Base-by-base conservation (phyloP, 2,888 invertebrate genomes). In the Thecocarcelia acutangulata region DNA sequence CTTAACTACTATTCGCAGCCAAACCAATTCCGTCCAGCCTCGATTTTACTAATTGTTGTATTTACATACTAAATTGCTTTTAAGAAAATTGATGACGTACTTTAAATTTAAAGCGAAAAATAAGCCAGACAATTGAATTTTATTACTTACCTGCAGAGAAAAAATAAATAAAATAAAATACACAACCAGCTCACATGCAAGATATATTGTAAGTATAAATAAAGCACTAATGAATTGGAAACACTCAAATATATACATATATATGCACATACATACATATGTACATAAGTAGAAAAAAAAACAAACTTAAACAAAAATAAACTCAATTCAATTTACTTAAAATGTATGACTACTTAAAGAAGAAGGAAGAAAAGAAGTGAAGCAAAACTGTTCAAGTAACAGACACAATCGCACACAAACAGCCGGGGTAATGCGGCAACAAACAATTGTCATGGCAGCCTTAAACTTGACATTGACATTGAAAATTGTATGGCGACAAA, bases 391-490 rank as follows among this genome's bases (percentile, higher is more conserved):
- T 33, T 48, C 6, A 54, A 63, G 72, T 44, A 44, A 52, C 59
- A 48, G 15, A 63, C 33, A 54, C 17, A 52, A 50, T 13, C 33
- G 3, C n/a, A 37, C n/a, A n/a, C n/a, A n/a, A 33, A 37, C 17
- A 8, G 8, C 33, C 1, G 33, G 1, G 33, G 33, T 33, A 33
- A 33, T 9, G 6, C 33, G 9, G 6, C 24, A 24, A 2, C 33
- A 28, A 66, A 46, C 66, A 68, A 40, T 68, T 61, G 52, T 50
- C 66, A 61, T 37, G 59, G 24, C 54, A 46, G 64, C 64, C 69
- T 75, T 70, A 58, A 80, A 63, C 69, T 80, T 80, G 80, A 75
- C 80, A 80, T 58, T 80, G 75, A 80, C 80, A 80, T 75, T 80
- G 80, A 80, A 77, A 77, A 70, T 46, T 77, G 48, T 56, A 70